These are phyloP conservation scores for Enteromius treurensis DNA, from an alignment of 2,797 vertebrate species.

Conservation along the genomic window DNA sequence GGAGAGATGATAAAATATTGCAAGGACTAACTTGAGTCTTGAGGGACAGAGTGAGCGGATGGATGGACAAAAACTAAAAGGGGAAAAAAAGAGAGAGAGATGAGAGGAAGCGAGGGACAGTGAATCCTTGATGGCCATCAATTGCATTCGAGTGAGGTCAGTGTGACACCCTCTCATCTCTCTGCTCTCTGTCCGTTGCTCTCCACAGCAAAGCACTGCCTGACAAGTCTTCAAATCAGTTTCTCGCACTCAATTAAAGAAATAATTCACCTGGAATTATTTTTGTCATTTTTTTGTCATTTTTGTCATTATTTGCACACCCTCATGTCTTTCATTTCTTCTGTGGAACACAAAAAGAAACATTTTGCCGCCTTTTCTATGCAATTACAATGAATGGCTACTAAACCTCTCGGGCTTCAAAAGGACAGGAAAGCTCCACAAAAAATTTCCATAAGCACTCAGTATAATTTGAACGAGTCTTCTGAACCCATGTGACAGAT, in stretches of 20 bases:
- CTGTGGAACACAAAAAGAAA: not conserved
- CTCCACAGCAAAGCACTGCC: constrained; percentile 62
- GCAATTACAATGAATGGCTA: constrained; percentile 4
- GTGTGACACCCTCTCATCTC: constrained; percentile 71
- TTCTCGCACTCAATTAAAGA: constrained; percentile 47
- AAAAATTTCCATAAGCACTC: not conserved
- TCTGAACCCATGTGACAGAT: not conserved
- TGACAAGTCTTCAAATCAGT: constrained; percentile 70
- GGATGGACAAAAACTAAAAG: not conserved
- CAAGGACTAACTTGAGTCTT: constrained; percentile 5
- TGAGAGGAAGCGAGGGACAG: constrained; percentile 57
- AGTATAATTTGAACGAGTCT: not conserved
- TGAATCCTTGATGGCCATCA: constrained; percentile 69
- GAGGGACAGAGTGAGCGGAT: not conserved
- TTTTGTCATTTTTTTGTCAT: too few relatives aligned
- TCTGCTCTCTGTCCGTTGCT: constrained; percentile 53
- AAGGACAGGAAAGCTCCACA: not conserved
- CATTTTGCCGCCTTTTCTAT: not conserved
- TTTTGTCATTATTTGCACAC: constrained; percentile 1
- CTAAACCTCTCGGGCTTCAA: not conserved
- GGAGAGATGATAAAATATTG: constrained; percentile 36
- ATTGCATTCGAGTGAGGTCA: constrained; percentile 71
- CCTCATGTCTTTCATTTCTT: not conserved
- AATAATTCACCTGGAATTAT: constrained; percentile 7
- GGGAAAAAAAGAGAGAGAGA: not conserved